Evolutionary conservation across 2,888 invertebrate species (phyloP).

Genomic region (Synanthedon formicaeformis): DNA sequence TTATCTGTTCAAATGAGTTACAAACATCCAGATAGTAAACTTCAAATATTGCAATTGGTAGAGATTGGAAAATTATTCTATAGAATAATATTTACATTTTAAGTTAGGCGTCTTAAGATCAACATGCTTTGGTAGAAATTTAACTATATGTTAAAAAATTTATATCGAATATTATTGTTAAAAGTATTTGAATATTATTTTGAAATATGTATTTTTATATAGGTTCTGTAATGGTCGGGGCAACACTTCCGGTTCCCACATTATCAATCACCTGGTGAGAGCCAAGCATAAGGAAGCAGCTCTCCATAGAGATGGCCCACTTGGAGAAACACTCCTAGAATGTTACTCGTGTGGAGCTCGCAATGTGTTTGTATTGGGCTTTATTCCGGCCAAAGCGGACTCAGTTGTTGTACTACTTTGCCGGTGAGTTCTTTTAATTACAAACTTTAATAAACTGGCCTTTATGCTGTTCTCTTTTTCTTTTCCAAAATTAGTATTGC

Average conservation of each 20-base stretch:
- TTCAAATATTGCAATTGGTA: too few species aligned
- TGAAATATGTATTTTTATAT: neutral
- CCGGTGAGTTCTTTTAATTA: constrained; percentile 49
- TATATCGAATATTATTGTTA: neutral
- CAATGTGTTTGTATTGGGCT: constrained; percentile 98
- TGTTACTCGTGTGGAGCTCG: constrained; percentile 99
- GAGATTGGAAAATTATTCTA: too few species aligned
- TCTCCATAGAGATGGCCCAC: constrained; percentile 94
- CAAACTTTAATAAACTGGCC: neutral
- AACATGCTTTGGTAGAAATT: neutral
- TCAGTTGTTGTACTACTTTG: constrained; percentile 97
- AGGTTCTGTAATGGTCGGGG: constrained; percentile 98
- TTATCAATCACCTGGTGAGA: constrained; percentile 97
- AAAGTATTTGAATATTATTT: neutral
- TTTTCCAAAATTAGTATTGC: too few species aligned
- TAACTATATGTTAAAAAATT: neutral
- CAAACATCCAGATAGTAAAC: too few species aligned
- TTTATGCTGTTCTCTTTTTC: too few species aligned
- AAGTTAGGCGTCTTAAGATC: too few species aligned
- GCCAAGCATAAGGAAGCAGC: constrained; percentile 99
- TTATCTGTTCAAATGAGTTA: too few species aligned
- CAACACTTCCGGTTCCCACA: constrained; percentile 97
- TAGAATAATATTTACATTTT: too few species aligned
- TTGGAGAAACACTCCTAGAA: constrained; percentile 97
- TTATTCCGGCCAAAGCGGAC: constrained; percentile 99